phyloP scores from a whole-genome alignment of 2,888 invertebrate species.

The Chymomyza caudatula region DNA sequence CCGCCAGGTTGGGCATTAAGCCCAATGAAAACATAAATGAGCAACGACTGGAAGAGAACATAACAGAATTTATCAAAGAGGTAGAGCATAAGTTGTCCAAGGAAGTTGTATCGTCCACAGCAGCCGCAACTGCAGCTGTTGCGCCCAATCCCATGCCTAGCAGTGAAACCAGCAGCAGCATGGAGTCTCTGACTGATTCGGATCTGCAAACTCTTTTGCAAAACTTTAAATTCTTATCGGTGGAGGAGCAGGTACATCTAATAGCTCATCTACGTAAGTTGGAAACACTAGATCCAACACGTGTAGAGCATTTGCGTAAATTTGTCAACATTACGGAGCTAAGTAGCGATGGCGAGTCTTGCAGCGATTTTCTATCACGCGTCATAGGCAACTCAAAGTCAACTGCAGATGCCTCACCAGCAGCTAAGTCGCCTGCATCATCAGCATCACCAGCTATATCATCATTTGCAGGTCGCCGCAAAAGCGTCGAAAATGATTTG shows the following conservation, averaged over 20 bases:
- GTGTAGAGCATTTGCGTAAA: constrained; percentile 87
- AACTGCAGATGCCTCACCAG: constrained; percentile 8
- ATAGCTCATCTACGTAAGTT: constrained; percentile 90
- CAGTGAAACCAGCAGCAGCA: constrained; percentile 77
- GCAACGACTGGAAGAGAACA: constrained; percentile 58
- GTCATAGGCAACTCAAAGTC: constrained; percentile 40
- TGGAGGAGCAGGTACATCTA: constrained; percentile 89
- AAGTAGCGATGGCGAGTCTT: constrained; percentile 54
- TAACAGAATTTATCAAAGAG: constrained; percentile 61
- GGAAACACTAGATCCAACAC: constrained; percentile 85
- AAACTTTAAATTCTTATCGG: constrained; percentile 88
- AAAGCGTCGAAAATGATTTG: constrained; percentile 32
- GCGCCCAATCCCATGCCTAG: constrained; percentile 13
- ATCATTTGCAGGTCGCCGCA: constrained; percentile 16
- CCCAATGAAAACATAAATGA: constrained; percentile 39
- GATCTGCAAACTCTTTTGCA: constrained; percentile 88
- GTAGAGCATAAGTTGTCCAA: constrained; percentile 58
- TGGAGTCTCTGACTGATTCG: constrained; percentile 88
- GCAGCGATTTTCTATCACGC: constrained; percentile 47
- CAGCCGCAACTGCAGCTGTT: background rate
- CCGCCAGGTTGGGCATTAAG: constrained; percentile 13
- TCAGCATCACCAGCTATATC: background rate
- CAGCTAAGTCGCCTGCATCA: constrained; percentile 4
- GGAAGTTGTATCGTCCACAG: constrained; percentile 40
- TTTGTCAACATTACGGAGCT: constrained; percentile 82